phyloP scores from a whole-genome alignment of 2,888 invertebrate species.

The Tipula confusa region DNA sequence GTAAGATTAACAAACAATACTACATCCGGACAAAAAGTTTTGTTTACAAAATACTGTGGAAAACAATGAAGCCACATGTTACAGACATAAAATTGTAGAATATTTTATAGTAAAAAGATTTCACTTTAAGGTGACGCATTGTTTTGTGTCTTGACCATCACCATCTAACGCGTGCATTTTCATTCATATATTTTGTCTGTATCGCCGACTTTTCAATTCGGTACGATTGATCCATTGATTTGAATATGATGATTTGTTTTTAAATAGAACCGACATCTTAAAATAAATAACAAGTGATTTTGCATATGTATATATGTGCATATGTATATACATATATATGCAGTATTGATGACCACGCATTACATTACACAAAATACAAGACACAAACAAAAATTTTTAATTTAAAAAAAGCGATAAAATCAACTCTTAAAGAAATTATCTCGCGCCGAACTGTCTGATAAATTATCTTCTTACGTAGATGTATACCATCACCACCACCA shows the following conservation, averaged over 20 bases:
- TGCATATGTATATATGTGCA: background rate
- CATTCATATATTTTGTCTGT: background rate
- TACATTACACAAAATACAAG: background rate
- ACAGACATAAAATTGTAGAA: background rate
- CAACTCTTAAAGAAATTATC: slow-evolving; percentile 3
- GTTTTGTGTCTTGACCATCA: background rate
- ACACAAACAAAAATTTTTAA: background rate
- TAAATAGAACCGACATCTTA: background rate
- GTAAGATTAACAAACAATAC: background rate
- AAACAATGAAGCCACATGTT: background rate
- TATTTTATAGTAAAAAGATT: background rate
- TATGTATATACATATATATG: background rate
- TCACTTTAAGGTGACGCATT: background rate
- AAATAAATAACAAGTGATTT: background rate
- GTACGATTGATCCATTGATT: background rate
- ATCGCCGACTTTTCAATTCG: background rate
- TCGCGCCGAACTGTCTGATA: slow-evolving; percentile 25
- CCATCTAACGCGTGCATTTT: background rate
- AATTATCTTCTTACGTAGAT: background rate
- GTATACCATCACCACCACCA: background rate
- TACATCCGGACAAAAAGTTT: background rate
- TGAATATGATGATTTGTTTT: background rate
- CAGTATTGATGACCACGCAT: slow-evolving; percentile 12
- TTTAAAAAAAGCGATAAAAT: background rate
- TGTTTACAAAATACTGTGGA: background rate